Evolutionary conservation across 2,888 invertebrate species (phyloP).

Genomic region (Plagiodera versicolora): DNA sequence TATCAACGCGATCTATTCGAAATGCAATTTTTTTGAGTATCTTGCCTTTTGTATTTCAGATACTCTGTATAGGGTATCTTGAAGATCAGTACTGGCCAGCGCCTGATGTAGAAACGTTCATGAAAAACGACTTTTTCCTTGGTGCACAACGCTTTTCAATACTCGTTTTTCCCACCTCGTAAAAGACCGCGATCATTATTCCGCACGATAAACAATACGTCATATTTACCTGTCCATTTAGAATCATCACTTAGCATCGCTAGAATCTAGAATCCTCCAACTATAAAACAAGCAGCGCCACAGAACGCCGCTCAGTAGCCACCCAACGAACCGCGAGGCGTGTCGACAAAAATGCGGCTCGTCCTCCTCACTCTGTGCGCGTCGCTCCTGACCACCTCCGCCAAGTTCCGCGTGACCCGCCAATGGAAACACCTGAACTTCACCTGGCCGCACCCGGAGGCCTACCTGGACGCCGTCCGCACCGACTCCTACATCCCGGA

Average conservation of each 20-base stretch:
- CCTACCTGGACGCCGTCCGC: conserved; percentile 59
- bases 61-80: no score
- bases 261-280: conserved; percentile 20
- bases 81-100: no score
- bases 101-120: no score
- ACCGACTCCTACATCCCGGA: conserved; percentile 65
- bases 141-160: no score
- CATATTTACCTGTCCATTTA: conserved; percentile 23
- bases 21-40: no score
- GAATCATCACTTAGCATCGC: conserved; percentile 26
- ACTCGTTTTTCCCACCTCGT: no score
- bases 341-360: conserved; percentile 23
- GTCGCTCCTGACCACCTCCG: conserved; percentile 17
- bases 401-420: conserved; percentile 66
- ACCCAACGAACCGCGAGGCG: conserved; percentile 17
- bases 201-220: conserved; percentile 6
- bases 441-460: conserved; percentile 65
- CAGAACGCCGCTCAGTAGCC: conserved; percentile 17
- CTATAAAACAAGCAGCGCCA: conserved; percentile 27
- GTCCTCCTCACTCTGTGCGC: conserved; percentile 9
- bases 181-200: background rate
- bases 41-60: no score
- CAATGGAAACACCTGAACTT: conserved; percentile 74
- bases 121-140: no score
- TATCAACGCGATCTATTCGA: no score